Evolutionary conservation across 2,113 vertebrate species (phyloP), one percentile per base, ranked within the genome.

Genomic region (Urocitellus parryii): DNA sequence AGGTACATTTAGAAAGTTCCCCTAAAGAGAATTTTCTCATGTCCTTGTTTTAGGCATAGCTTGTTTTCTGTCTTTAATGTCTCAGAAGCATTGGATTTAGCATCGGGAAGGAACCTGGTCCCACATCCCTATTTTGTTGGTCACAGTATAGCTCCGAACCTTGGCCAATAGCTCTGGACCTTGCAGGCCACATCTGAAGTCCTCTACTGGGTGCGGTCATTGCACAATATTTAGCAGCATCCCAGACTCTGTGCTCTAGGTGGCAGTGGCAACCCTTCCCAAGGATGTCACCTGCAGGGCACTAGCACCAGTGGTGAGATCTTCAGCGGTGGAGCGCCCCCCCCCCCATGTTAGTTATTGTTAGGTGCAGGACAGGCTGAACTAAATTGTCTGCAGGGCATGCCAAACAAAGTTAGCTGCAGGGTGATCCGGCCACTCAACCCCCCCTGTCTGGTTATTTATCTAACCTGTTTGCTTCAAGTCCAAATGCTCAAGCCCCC

Each of bases 261-360:
- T n/a, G 58, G 39, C 34, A 80, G 42, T 34, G 25, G 51, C 39
- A 53, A 58, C 53, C 63, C 11, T 12, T n/a, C 12, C 20, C 0
- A 20, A 13, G 1, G 56, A 9, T 27, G 70, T 63, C 29, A 22
- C 53, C 20, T 12, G 13, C 53, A 45, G n/a, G 58, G 20, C 16
- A 9, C 3, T 51, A 14, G 51, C 51, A 51, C 32, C 45, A 8
- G 0, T 1, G 56, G 0, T n/a, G 16, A 29, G 61, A 29, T 61
- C 70, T 17, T 77, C 37, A 42, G 12, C 22, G 48, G 34, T 32
- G 25, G 20, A 24, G 37, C 14, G 16, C 48, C 12, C 48, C n/a
- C n/a, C n/a, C n/a, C n/a, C 48, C 48, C 10, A 51, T 51, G 48
- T 12, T 51, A 51, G n/a, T n/a, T n/a, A n/a, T n/a, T n/a, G n/a